Conservation (phyloP, 1,140 invertebrate species). For the Muscidifurax raptorellus region DNA sequence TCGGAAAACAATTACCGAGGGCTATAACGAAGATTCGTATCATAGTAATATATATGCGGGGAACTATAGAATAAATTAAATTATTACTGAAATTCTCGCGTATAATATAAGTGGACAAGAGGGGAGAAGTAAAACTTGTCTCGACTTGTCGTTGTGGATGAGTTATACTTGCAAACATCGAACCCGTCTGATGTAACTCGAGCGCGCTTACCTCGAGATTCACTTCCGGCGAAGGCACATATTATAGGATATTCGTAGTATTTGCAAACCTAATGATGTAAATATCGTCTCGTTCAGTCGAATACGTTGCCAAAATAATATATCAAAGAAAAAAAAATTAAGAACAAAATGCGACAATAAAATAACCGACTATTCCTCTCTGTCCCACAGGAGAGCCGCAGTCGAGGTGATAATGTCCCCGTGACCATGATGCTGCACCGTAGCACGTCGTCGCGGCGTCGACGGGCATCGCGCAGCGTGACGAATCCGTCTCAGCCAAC, state of each 20-base stretch:
- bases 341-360: not conserved
- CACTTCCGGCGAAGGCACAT: too few relatives aligned
- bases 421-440: conserved; percentile 78
- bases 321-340: too few relatives aligned
- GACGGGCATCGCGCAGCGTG: conserved; percentile 80
- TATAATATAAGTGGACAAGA: not conserved
- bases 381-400: not conserved
- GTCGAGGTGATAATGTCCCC: not conserved
- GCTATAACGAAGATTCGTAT: too few relatives aligned
- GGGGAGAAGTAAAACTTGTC: not conserved
- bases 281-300: too few relatives aligned
- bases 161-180: too few relatives aligned
- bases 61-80: too few relatives aligned
- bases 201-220: too few relatives aligned
- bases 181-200: too few relatives aligned
- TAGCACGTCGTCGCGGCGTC: conserved; percentile 81
- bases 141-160: not conserved
- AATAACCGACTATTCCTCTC: not conserved
- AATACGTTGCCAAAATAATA: too few relatives aligned
- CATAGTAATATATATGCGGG: too few relatives aligned
- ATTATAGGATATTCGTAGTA: too few relatives aligned
- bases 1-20: not conserved
- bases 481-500: conserved; percentile 76
- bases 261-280: too few relatives aligned
- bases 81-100: not conserved